phyloP scores from a whole-genome alignment of 1,140 invertebrate species.

The Rhizoglyphus robini region DNA sequence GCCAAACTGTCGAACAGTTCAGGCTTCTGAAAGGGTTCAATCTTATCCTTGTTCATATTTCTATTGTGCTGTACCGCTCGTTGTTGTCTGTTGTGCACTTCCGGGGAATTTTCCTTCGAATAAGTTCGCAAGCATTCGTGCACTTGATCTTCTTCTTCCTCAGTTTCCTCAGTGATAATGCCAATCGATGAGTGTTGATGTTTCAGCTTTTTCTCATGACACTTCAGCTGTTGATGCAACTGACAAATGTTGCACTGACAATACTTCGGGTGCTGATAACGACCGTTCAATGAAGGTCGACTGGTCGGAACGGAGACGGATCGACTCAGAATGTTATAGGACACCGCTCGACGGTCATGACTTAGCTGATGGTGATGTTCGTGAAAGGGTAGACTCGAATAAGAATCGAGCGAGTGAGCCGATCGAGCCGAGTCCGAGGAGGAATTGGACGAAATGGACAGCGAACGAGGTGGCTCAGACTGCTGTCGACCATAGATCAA shows the following conservation, averaged over 20 bases:
- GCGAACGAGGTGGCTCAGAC: background rate
- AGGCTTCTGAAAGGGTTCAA: constrained; percentile 8
- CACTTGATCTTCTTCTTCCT: background rate
- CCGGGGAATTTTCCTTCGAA: background rate
- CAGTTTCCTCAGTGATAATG: background rate
- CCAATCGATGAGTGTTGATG: background rate
- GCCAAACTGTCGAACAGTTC: background rate
- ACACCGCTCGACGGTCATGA: too few species aligned
- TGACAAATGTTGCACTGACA: background rate
- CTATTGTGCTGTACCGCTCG: background rate
- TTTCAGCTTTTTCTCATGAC: too few species aligned
- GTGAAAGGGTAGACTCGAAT: background rate
- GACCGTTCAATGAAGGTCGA: too few species aligned
- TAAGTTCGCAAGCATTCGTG: too few species aligned
- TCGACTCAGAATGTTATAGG: too few species aligned
- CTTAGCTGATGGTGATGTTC: background rate
- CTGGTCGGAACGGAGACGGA: too few species aligned
- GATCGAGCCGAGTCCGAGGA: background rate
- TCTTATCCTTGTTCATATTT: background rate
- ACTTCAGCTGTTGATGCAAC: background rate
- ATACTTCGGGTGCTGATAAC: background rate
- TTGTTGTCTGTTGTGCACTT: background rate
- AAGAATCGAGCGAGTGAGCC: background rate
- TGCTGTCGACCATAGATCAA: background rate
- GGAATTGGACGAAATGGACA: background rate